Conservation (phyloP, 2,888 invertebrate genomes). For the Pheosia gnoma region DNA sequence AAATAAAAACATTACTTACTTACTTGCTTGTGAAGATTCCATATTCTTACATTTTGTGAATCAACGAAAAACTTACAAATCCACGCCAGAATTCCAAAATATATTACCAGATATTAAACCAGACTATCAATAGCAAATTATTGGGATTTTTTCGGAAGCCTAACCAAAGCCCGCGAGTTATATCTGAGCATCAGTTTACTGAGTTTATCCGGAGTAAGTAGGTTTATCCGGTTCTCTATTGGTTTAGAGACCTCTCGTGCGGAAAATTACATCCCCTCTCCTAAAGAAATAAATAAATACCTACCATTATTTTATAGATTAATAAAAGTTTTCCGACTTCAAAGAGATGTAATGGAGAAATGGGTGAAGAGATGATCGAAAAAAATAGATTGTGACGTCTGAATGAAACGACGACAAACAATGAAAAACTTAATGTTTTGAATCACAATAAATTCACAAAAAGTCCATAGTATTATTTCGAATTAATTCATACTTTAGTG, state of each 20-base stretch:
- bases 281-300: conserved; percentile 37
- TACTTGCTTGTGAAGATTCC: too few species aligned
- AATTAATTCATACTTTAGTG: too few species aligned
- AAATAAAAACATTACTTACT: too few species aligned
- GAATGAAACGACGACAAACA: too few species aligned
- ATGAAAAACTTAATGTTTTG: too few species aligned
- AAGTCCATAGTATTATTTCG: too few species aligned
- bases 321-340: conserved; percentile 33
- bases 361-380: conserved; percentile 12
- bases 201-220: conserved; percentile 58
- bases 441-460: too few species aligned
- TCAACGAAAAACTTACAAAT: too few species aligned
- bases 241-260: conserved; percentile 57
- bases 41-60: too few species aligned
- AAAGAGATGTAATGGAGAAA: conserved; percentile 20
- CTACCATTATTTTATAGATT: conserved; percentile 39
- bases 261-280: conserved; percentile 61
- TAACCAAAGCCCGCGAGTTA: conserved; percentile 40
- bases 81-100: too few species aligned
- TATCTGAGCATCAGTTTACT: conserved; percentile 55
- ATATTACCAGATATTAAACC: neutral
- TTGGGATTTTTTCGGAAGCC: conserved; percentile 40
- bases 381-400: neutral
- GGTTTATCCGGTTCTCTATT: conserved; percentile 60
- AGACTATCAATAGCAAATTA: conserved; percentile 28